Percentiles rank a stretch among this genome's conserved stretches.
These are phyloP conservation scores for Magallana ariakensis DNA, from an alignment of 1,140 invertebrate genomes.

Conservation along the genomic window DNA sequence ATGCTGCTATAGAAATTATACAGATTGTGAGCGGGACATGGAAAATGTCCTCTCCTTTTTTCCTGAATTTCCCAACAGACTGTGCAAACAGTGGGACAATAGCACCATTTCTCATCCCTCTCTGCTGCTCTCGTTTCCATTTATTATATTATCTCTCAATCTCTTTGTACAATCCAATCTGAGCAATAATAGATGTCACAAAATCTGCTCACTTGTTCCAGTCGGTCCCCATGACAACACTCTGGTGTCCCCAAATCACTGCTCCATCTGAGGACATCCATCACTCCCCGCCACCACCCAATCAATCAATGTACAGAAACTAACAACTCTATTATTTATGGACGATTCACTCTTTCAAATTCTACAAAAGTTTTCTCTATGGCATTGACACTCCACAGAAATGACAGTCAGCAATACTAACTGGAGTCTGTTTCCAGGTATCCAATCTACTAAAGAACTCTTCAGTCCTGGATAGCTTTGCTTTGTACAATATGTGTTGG, in stretches of 20 bases:
- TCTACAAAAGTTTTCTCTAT: no score
- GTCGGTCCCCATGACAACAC: neutral
- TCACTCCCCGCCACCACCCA: neutral
- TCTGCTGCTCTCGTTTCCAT: neutral
- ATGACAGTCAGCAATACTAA: no score
- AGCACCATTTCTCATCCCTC: neutral
- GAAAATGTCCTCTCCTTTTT: neutral
- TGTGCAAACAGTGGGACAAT: slow-evolving; percentile 20
- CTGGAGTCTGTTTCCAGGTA: no score
- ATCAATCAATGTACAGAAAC: neutral
- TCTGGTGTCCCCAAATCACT: neutral
- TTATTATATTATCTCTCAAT: neutral
- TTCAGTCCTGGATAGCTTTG: no score
- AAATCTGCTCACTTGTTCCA: neutral
- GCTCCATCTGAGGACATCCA: neutral
- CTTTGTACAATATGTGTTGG: no score
- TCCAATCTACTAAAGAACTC: no score
- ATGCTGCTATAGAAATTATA: slow-evolving; percentile 3
- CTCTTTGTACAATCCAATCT: slow-evolving; percentile 20
- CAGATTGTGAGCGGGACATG: neutral
- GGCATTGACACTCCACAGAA: no score
- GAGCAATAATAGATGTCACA: slow-evolving; percentile 2
- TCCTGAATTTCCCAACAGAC: neutral
- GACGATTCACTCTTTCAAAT: no score
- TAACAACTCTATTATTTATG: no score